Percentiles rank a stretch among this genome's conserved stretches.
Conservation (phyloP, 2,888 invertebrate genomes). For the Rosalia funebris region DNA sequence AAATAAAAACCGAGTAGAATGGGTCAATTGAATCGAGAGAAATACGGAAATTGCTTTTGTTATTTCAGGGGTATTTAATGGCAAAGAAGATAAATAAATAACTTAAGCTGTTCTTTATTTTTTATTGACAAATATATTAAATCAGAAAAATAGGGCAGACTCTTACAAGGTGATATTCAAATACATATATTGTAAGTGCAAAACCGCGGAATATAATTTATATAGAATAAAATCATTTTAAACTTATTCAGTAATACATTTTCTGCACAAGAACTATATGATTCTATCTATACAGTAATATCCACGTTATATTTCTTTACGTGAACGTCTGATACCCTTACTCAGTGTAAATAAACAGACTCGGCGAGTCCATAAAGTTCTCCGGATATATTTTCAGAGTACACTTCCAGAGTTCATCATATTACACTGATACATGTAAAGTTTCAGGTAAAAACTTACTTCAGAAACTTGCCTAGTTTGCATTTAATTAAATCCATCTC, state of each 20-base stretch:
- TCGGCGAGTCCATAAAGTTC: background rate
- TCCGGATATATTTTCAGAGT: background rate
- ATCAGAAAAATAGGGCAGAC: background rate
- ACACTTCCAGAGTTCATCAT: background rate
- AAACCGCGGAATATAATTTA: too few relatives aligned
- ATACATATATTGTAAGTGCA: too few relatives aligned
- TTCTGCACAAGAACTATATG: too few relatives aligned
- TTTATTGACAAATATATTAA: constrained; percentile 21
- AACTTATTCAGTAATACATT: too few relatives aligned
- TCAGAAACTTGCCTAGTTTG: background rate
- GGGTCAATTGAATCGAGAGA: constrained; percentile 4
- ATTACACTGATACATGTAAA: background rate
- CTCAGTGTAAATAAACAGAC: background rate
- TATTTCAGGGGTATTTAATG: constrained; percentile 1
- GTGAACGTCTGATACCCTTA: too few relatives aligned
- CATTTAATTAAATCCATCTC: constrained; percentile 1
- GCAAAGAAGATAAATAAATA: constrained; percentile 7
- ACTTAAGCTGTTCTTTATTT: constrained; percentile 3
- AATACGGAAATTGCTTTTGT: constrained; percentile 16
- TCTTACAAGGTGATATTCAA: background rate
- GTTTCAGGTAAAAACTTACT: background rate
- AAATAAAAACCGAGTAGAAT: background rate
- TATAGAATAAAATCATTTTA: too few relatives aligned
- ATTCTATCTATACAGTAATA: too few relatives aligned
- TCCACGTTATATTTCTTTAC: too few relatives aligned